Evolutionary conservation across 2,888 invertebrate genomes (phyloP).

Genomic region (Formica aserva): DNA sequence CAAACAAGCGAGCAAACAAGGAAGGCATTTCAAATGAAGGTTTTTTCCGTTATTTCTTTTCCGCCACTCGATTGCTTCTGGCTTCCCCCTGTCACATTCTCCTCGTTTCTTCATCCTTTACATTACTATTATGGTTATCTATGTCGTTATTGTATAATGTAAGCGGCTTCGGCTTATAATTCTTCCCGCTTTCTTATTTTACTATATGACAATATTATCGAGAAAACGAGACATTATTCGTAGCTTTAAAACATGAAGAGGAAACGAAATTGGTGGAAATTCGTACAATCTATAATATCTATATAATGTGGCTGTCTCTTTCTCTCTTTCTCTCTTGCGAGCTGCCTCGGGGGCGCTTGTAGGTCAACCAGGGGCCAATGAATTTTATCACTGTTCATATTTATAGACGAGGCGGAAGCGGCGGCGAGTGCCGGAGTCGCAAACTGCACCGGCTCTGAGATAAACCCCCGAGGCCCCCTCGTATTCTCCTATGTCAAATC

Average conservation of each 20-base stretch:
- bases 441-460: conserved; percentile 63
- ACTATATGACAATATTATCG: neutral
- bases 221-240: neutral
- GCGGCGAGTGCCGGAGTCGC: conserved; percentile 46
- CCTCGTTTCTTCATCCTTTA: conserved; percentile 3
- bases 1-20: conserved; percentile 46
- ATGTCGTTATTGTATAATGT: conserved; percentile 59
- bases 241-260: conserved; percentile 24
- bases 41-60: conserved; percentile 65
- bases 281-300: conserved; percentile 11
- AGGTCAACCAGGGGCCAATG: conserved; percentile 68
- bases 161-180: conserved; percentile 70
- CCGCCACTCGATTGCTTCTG: conserved; percentile 54
- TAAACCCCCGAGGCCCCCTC: conserved; percentile 59
- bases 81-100: neutral
- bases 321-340: neutral
- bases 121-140: conserved; percentile 52
- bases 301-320: neutral
- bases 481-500: conserved; percentile 69
- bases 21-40: conserved; percentile 67
- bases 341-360: neutral
- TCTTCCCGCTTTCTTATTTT: conserved; percentile 54
- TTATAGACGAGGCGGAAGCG: conserved; percentile 66
- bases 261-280: conserved; percentile 3
- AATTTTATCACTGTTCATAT: conserved; percentile 78